A percentile compares a stretch with the other conserved stretches of the same genome.
Evolutionary conservation across 2,797 vertebrate species (phyloP).

Genomic region (Squalus acanthias): DNA sequence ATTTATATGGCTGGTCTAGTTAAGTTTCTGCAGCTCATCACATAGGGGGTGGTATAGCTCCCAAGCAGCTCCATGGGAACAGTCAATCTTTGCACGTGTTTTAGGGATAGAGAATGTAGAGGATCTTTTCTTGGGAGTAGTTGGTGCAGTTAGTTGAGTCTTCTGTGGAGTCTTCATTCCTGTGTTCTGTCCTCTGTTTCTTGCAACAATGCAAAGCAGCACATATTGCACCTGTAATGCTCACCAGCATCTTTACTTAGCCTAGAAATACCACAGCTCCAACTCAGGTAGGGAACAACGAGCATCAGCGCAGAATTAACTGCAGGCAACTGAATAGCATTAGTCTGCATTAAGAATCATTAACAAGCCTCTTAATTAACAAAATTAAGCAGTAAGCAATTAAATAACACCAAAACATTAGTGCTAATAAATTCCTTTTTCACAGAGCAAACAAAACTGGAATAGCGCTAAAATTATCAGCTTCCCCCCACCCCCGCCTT

Average conservation of each 20-base stretch:
- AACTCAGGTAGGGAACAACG: not conserved
- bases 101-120: not conserved
- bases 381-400: not conserved
- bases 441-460: not conserved
- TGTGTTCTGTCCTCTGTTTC: not conserved
- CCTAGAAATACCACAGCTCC: not conserved
- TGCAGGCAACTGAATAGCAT: not conserved
- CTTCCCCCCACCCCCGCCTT: not conserved
- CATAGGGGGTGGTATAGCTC: not conserved
- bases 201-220: not conserved
- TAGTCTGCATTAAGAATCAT: not conserved
- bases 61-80: not conserved
- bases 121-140: not conserved
- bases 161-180: not conserved
- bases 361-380: not conserved
- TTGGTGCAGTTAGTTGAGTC: not conserved
- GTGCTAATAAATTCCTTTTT: conserved; percentile 1
- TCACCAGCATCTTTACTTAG: not conserved
- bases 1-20: no score
- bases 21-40: not conserved
- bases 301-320: not conserved
- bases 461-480: not conserved
- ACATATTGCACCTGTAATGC: not conserved
- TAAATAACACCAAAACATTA: not conserved
- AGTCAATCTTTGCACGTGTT: not conserved